Percentiles rank a stretch among this genome's conserved stretches.
These are phyloP conservation scores for Pectinophora gossypiella DNA, from an alignment of 1,140 invertebrate species.

Conservation along the genomic window DNA sequence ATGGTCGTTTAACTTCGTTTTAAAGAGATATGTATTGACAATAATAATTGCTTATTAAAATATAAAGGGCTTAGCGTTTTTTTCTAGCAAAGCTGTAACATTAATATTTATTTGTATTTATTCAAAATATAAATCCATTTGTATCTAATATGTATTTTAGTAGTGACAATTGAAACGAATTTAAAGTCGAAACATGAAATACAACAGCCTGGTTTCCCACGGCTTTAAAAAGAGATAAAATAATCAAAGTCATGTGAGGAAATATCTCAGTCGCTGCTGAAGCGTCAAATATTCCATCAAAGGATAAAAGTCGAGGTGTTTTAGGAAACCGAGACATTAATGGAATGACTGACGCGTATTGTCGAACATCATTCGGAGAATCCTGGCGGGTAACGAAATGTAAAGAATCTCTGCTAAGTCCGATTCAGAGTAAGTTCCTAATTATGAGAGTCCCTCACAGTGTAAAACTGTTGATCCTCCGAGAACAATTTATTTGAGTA, in stretches of 20 bases:
- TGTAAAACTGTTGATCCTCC: neutral
- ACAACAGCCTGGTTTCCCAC: too few species aligned
- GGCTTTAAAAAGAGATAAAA: slow-evolving; percentile 23
- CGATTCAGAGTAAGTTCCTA: slow-evolving; percentile 10
- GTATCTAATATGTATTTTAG: too few species aligned
- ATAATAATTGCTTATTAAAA: neutral
- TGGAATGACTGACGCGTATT: slow-evolving; percentile 69
- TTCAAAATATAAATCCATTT: too few species aligned
- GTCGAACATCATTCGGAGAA: slow-evolving; percentile 51
- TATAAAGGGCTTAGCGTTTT: too few species aligned
- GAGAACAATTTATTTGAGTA: neutral
- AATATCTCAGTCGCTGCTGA: slow-evolving; percentile 26
- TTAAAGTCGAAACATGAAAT: too few species aligned
- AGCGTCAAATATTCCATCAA: slow-evolving; percentile 64
- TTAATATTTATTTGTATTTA: too few species aligned
- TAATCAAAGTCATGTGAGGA: slow-evolving; percentile 41
- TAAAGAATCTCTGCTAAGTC: slow-evolving; percentile 34
- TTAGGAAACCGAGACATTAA: slow-evolving; percentile 62
- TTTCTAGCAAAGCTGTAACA: too few species aligned
- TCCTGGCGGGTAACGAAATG: slow-evolving; percentile 44
- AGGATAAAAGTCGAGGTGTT: slow-evolving; percentile 44
- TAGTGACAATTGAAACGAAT: too few species aligned
- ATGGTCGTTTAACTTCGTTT: neutral
- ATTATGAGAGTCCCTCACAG: slow-evolving; percentile 2
- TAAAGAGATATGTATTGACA: too few species aligned